Evolutionary conservation across 2,888 invertebrate genomes (phyloP), one percentile per base, ranked within the genome.

Genomic region (Clusia tigrina): DNA sequence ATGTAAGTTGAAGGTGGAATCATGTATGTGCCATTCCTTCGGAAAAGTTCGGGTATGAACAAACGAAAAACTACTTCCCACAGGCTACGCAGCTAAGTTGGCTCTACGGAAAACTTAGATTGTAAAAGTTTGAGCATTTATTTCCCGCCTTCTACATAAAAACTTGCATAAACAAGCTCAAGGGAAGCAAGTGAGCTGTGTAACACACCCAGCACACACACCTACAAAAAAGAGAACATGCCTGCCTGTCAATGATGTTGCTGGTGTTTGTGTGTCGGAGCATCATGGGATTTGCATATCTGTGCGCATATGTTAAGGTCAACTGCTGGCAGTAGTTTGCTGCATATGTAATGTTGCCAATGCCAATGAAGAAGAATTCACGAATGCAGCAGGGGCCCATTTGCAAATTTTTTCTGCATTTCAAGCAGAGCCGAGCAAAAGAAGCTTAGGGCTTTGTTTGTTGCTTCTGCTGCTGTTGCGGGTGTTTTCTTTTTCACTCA

Each of bases 91-190:
- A 62, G 54, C 62, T 38, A 55, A 54, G 26, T 54, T 58, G 53
- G 18, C 26, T 46, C 58, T 53, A 37, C 63, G 63, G 63, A 63
- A 63, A n/a, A 63, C 60, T 60, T 63, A 63, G 52, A 63, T 63
- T 63, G 63, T 56, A 60, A 63, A 63, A 63, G 60, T 63, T 63
- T 63, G 56, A 63, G 32, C 63, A 60, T 46, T 56, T 58, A 42
- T 54, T 60, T 63, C 60, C 63, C 5, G 6, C 18, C 48, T 2
- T 22, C 42, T 17, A 10, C 42, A n/a, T 32, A 32, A 6, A 6
- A 32, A 6, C 3, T 42, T 3, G n/a, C 42, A 17, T 17, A 10
- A n/a, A 9, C 32, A 32, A 12, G 5, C 32, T 12, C 12, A 9
- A 32, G 32, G 5, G 32, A 12, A 9, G 32, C 32, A 9, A 12